Evolutionary conservation across 2,888 invertebrate genomes (phyloP).

Genomic region (Caradrina clavipalpis): DNA sequence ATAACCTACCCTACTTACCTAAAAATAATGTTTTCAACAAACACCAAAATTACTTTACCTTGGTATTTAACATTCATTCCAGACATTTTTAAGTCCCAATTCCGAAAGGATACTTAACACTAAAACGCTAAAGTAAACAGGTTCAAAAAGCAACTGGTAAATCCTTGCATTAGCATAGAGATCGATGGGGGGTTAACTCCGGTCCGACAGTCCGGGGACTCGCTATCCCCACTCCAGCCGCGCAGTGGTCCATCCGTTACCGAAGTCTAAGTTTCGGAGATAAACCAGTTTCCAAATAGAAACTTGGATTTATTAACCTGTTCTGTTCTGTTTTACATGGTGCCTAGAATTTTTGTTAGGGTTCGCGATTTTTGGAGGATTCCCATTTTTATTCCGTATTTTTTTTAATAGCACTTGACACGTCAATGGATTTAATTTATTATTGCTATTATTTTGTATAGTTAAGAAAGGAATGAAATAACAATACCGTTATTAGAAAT

Average conservation of each 20-base stretch:
- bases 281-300: slow-evolving; percentile 60
- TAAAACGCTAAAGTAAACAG: slow-evolving; percentile 38
- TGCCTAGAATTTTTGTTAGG: not conserved
- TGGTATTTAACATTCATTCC: too few relatives aligned
- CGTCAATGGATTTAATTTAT: too few relatives aligned
- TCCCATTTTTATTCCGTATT: too few relatives aligned
- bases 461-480: too few relatives aligned
- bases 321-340: slow-evolving; percentile 23
- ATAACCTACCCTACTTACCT: too few relatives aligned
- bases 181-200: slow-evolving; percentile 58
- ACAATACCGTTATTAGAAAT: too few relatives aligned
- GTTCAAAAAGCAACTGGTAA: slow-evolving; percentile 62
- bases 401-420: too few relatives aligned
- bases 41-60: too few relatives aligned
- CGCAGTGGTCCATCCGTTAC: slow-evolving; percentile 54
- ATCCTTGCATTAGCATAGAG: slow-evolving; percentile 61
- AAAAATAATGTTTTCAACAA: too few relatives aligned
- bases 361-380: not conserved
- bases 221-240: slow-evolving; percentile 33
- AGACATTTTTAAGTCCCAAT: not conserved
- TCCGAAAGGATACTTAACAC: slow-evolving; percentile 41
- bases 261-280: slow-evolving; percentile 57
- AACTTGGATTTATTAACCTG: slow-evolving; percentile 56
- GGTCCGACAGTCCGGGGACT: slow-evolving; percentile 39
- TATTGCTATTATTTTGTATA: too few relatives aligned